phyloP scores from a whole-genome alignment of 2,797 vertebrate species.

The Ctenochaetus hawaiiensis region DNA sequence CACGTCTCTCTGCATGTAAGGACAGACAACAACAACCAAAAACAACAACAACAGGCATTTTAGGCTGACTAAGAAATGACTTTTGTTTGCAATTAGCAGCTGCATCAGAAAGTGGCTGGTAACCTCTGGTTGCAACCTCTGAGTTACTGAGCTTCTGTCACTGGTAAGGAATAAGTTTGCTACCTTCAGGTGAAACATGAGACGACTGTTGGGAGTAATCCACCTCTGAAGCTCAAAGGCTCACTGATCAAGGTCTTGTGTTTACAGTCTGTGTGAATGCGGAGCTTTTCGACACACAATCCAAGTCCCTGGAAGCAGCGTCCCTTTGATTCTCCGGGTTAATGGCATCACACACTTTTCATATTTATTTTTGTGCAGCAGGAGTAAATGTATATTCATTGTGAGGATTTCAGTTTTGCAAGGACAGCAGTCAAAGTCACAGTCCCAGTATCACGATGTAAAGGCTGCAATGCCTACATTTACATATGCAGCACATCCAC shows the following conservation, averaged over 20 bases:
- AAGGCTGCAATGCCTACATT: conserved; percentile 43
- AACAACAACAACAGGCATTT: too few species aligned
- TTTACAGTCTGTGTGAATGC: not conserved
- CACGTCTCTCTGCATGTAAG: not conserved
- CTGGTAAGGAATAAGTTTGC: too few species aligned
- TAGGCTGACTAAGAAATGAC: not conserved
- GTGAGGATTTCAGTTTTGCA: conserved; percentile 26
- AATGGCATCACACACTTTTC: not conserved
- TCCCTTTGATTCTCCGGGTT: conserved; percentile 1
- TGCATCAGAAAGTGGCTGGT: too few species aligned
- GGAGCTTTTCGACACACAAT: too few species aligned
- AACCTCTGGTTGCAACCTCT: too few species aligned
- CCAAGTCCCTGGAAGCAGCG: too few species aligned
- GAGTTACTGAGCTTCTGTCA: too few species aligned
- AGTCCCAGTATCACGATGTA: conserved; percentile 18
- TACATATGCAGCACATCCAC: conserved; percentile 55
- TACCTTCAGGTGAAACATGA: not conserved
- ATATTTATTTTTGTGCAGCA: not conserved
- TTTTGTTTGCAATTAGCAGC: not conserved
- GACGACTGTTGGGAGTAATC: not conserved
- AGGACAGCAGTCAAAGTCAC: conserved; percentile 54
- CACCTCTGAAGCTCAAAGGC: not conserved
- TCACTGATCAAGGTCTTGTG: not conserved
- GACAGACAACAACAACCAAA: too few species aligned
- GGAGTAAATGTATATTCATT: conserved; percentile 5